Evolutionary conservation across 2,113 vertebrate species (phyloP), one percentile per base, ranked within the genome.

Genomic region (Hippocampus comes): DNA sequence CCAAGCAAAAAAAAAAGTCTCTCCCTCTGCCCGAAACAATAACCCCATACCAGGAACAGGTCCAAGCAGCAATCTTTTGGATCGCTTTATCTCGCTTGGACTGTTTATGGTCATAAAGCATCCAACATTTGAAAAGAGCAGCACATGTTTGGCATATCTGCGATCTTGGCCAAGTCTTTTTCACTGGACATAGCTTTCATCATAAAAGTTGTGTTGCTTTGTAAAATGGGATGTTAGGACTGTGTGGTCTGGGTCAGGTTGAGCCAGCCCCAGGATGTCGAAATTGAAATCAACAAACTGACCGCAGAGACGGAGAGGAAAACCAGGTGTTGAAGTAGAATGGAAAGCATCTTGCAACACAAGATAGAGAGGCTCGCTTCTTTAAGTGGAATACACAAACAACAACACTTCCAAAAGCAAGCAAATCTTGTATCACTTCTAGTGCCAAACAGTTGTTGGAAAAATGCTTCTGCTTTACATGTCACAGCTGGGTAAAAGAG

Each of bases 91-190:
- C 10, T 73, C 48, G 53, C 83, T 84, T 79, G 75, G 85, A 86
- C 76, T 89, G 84, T 89, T 91, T 86, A 88, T 84, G 78, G 86
- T 79, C 81, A 84, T 80, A 84, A 88, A 46, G 84, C 78, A 83
- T 86, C 83, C 87, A 87, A 81, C 78, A 57, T 84, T 89, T 86
- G 76, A 85, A 86, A 87, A 84, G 82, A 84, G 81, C 84, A 85
- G 83, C 88, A 88, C 81, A 87, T 90, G 84, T 89, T 86, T 88
- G 88, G 87, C 87, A 80, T 68, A 61, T 75, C 18, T 1, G 69
- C 73, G 49, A 25, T 70, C 67, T 78, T 75, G 77, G 78, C 75
- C 74, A 76, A 71, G 71, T 17, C 1, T 70, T 71, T 82, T 76
- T 79, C 30, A 72, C 34, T 79, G 79, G 83, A 83, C 80, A 75